Conservation (phyloP, 2,113 vertebrate genomes). For the Hassar affinis region DNA sequence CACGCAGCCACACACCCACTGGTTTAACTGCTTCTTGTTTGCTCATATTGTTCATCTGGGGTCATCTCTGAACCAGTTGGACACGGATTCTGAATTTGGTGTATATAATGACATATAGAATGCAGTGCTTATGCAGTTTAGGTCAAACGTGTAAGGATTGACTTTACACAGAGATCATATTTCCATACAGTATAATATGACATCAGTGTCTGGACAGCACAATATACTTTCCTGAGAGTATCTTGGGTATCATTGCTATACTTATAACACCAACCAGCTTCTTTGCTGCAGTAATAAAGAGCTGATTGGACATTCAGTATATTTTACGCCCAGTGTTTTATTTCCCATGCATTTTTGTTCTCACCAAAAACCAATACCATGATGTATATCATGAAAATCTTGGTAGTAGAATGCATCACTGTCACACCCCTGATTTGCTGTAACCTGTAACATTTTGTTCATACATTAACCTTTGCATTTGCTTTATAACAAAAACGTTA, state of each 20-base stretch:
- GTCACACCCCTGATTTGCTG: too few relatives aligned
- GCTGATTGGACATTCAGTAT: not conserved
- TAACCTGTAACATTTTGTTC: not conserved
- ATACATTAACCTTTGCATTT: not conserved
- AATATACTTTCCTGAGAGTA: not conserved
- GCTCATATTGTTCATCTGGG: not conserved
- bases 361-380: not conserved
- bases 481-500: not conserved
- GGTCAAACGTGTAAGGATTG: not conserved
- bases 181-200: not conserved
- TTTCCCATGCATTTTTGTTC: not conserved
- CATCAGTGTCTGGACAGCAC: not conserved
- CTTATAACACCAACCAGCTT: not conserved
- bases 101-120: slow-evolving; percentile 17
- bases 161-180: not conserved
- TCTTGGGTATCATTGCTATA: not conserved
- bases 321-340: not conserved
- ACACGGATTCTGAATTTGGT: slow-evolving; percentile 35
- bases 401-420: not conserved
- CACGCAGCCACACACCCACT: not conserved
- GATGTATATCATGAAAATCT: not conserved
- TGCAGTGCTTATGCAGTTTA: not conserved
- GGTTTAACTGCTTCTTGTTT: not conserved
- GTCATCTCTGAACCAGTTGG: slow-evolving; percentile 47
- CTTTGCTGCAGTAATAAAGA: not conserved